Base-by-base conservation (phyloP, 2,797 vertebrate species). In the Fratercula arctica region DNA sequence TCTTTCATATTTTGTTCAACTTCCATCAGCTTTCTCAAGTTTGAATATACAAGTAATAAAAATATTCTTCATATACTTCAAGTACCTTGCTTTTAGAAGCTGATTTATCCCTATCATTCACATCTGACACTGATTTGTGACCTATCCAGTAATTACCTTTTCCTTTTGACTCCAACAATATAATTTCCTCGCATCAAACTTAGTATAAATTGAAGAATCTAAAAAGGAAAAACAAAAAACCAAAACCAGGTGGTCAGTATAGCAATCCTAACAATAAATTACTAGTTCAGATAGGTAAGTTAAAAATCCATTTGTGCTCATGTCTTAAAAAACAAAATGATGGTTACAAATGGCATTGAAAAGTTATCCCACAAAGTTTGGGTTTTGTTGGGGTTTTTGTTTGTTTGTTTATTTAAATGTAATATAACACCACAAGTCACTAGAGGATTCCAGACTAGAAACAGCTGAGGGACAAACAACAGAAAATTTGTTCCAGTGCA, bases 141-240 rank as follows among this genome's bases (percentile, higher is more conserved):
- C 43, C 66, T 70, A 74, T 43, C 4, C 33, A 85, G 16, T 61
- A 92, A 79, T 97, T 96, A 98, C 97, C 97, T 98, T 97, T 98
- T 97, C 15, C 96, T 97, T 73, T 97, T 97, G 70, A 95, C 91
- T 48, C 96, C 96, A 95, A 96, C 87, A 69, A 97, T 95, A 21
- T 97, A 95, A 90, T 96, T 98, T 94, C 94, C 95, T 92, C 53
- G 95, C 94, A 98, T 98, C 95, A 97, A 90, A 83, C 95, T 92
- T 56, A 97, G 87, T 85, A 98, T 97, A 89, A 98, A 97, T 50
- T 98, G 97, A 74, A 98, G 94, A 86, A 98, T 96, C 97, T 98
- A 88, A 85, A 96, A 95, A 92, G 72, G 75, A 90, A 97, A 96
- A 70, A 93, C n/a, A 88, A 76, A 85, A 83, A 76, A 87, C 11